These are phyloP conservation scores for Drosophila ezoana DNA, from an alignment of 2,888 invertebrate genomes.

Conservation along the genomic window DNA sequence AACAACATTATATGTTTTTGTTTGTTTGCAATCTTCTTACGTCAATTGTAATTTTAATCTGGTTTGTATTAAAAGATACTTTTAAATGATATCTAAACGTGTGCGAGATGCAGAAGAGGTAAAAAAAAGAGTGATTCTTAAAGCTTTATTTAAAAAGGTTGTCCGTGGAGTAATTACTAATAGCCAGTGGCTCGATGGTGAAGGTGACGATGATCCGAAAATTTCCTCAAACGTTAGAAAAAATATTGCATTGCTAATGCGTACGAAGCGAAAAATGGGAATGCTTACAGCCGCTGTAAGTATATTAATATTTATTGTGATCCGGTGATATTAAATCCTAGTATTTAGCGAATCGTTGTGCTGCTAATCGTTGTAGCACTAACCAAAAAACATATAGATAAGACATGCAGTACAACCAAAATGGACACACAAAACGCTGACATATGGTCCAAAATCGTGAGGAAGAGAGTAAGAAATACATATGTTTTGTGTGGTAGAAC, in stretches of 20 bases:
- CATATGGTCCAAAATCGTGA: no score
- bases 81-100: constrained; percentile 52
- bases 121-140: constrained; percentile 85
- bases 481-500: no score
- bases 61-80: neutral
- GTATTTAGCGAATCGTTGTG: no score
- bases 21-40: constrained; percentile 1
- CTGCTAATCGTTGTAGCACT: no score
- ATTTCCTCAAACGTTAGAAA: constrained; percentile 80
- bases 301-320: neutral
- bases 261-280: constrained; percentile 86
- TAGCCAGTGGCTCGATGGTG: constrained; percentile 66
- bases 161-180: constrained; percentile 87
- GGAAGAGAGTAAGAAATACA: no score
- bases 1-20: neutral
- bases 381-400: no score
- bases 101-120: constrained; percentile 38
- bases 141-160: constrained; percentile 86
- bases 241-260: constrained; percentile 87
- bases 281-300: constrained; percentile 85
- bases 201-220: constrained; percentile 57
- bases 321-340: no score
- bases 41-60: constrained; percentile 1
- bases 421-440: no score
- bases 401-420: no score